Percentiles rank a stretch among this genome's conserved stretches.
These are phyloP conservation scores for Lochmaea capreae DNA, from an alignment of 2,888 invertebrate species.

Conservation along the genomic window DNA sequence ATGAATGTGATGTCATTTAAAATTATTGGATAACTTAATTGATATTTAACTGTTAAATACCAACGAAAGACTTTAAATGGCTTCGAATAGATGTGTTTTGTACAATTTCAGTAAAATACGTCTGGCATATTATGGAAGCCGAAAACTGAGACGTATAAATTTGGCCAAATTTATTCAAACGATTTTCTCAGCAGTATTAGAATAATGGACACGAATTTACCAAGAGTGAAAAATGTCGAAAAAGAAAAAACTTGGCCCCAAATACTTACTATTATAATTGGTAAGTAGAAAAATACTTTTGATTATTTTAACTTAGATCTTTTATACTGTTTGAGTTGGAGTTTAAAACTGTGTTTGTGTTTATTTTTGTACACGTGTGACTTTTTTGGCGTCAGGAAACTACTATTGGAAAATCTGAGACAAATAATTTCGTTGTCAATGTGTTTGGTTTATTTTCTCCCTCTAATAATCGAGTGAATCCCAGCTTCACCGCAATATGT, in stretches of 20 bases:
- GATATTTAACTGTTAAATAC: not conserved
- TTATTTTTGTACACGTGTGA: not conserved
- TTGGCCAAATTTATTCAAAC: not conserved
- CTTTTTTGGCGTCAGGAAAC: not conserved
- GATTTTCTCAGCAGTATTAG: not conserved
- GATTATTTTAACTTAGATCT: not conserved
- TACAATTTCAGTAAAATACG: not conserved
- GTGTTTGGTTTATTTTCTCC: no score
- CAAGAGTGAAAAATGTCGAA: not conserved
- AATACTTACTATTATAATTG: conserved; percentile 30
- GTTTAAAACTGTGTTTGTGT: not conserved
- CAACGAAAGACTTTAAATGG: not conserved
- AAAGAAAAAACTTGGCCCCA: conserved; percentile 32
- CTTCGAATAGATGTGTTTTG: not conserved
- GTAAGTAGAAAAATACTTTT: conserved; percentile 19
- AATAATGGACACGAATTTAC: not conserved
- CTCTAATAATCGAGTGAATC: no score
- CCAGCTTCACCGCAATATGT: no score
- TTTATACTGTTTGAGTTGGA: not conserved
- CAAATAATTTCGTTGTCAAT: no score
- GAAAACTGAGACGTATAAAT: not conserved
- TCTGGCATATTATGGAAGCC: not conserved
- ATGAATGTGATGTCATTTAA: no score
- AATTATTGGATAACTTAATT: not conserved
- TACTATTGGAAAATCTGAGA: no score